Evolutionary conservation across 2,888 invertebrate species (phyloP).

Genomic region (Linnaemya tessellans): DNA sequence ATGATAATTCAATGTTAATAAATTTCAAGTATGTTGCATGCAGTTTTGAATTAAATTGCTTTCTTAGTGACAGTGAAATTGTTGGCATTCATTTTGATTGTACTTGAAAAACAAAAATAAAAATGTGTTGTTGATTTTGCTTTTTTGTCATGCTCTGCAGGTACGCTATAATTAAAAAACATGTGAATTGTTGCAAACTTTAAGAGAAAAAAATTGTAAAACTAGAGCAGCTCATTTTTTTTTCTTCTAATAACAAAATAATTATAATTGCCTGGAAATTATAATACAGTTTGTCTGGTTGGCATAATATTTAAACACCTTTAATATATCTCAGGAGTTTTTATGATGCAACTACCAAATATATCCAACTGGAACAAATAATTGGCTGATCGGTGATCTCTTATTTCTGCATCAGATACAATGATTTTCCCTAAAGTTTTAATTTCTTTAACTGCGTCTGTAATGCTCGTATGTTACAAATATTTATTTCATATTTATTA

Average conservation of each 20-base stretch:
- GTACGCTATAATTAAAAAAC: constrained; percentile 5
- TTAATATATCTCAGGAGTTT: background rate
- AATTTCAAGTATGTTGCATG: constrained; percentile 62
- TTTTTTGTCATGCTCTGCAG: constrained; percentile 21
- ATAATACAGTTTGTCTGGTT: background rate
- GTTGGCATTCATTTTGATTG: constrained; percentile 74
- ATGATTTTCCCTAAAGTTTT: no score
- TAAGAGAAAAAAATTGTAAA: background rate
- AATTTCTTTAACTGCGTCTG: no score
- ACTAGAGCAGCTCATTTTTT: background rate
- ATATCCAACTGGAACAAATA: background rate
- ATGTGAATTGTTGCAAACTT: background rate
- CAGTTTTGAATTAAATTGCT: constrained; percentile 45
- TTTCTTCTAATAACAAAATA: background rate
- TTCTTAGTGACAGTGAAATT: constrained; percentile 81
- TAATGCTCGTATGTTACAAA: no score
- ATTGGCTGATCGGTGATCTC: background rate
- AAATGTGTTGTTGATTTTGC: background rate
- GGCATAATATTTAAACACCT: background rate
- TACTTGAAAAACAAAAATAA: constrained; percentile 14
- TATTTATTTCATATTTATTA: no score
- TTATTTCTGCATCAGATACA: background rate
- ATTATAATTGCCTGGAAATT: background rate
- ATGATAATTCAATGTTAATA: constrained; percentile 46
- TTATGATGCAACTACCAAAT: background rate